Conservation (phyloP, 2,888 invertebrate species). For the Seira ritae region DNA sequence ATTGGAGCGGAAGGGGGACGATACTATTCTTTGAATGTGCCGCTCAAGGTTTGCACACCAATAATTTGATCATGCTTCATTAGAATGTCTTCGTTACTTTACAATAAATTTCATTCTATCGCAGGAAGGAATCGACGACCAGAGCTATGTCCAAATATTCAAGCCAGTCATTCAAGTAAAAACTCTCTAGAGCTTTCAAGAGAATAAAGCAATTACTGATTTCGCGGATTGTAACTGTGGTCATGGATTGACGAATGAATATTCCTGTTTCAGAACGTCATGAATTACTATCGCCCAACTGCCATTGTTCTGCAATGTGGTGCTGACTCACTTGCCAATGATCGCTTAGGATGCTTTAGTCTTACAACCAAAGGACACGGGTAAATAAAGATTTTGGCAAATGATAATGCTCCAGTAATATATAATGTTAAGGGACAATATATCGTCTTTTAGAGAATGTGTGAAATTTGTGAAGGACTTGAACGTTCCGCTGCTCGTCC, state of each 20-base stretch:
- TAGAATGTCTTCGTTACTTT: background rate
- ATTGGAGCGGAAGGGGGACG: conserved; percentile 96
- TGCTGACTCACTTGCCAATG: conserved; percentile 97
- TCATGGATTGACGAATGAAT: too few relatives aligned
- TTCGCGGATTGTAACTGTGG: too few relatives aligned
- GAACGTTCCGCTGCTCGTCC: conserved; percentile 92
- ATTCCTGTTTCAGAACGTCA: conserved; percentile 83
- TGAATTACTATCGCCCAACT: conserved; percentile 97
- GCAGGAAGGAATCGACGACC: conserved; percentile 95
- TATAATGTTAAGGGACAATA: conserved; percentile 58
- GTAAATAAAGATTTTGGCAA: conserved; percentile 75
- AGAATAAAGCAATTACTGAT: too few relatives aligned
- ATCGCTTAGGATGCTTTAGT: conserved; percentile 96
- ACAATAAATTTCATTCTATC: background rate
- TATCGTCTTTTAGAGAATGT: conserved; percentile 82
- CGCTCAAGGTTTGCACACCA: conserved; percentile 82
- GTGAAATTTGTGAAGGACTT: conserved; percentile 96
- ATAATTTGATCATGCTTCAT: background rate
- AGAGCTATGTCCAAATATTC: conserved; percentile 93
- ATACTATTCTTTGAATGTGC: conserved; percentile 98
- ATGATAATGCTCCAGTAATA: background rate
- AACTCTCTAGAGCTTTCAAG: too few relatives aligned
- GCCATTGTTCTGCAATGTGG: conserved; percentile 99
- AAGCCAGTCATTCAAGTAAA: conserved; percentile 87
- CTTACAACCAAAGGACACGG: conserved; percentile 96